Percentiles rank a stretch among this genome's conserved stretches.
Conservation (phyloP, 2,888 invertebrate genomes). For the Ophion ellenae region DNA sequence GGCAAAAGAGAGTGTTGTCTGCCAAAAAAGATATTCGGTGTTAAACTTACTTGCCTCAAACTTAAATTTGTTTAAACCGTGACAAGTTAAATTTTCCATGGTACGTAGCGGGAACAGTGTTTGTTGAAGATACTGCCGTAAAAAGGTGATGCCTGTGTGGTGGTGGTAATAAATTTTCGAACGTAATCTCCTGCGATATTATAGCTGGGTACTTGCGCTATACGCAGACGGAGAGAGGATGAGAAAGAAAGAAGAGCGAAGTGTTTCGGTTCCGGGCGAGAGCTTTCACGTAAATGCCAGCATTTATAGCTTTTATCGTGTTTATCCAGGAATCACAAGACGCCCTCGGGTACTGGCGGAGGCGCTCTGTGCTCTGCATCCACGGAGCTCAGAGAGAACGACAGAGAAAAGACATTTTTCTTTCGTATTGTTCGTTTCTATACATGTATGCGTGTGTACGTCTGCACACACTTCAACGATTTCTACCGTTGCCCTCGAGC, state of each 20-base stretch:
- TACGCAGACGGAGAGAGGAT: constrained; percentile 19
- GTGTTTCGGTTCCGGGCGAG: constrained; percentile 58
- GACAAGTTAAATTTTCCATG: constrained; percentile 32
- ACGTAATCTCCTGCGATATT: constrained; percentile 63
- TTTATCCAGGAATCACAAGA: constrained; percentile 67
- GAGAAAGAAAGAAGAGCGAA: constrained; percentile 32
- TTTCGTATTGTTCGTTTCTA: constrained; percentile 55
- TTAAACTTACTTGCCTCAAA: not conserved
- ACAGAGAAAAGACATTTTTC: constrained; percentile 63
- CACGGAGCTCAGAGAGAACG: constrained; percentile 37
- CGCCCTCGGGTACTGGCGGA: constrained; percentile 57
- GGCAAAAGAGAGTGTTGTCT: not conserved
- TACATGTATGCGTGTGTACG: not conserved
- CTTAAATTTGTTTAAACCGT: constrained; percentile 24
- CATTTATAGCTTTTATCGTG: constrained; percentile 68
- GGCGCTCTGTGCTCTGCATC: constrained; percentile 52
- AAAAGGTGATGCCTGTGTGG: constrained; percentile 42
- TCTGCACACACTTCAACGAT: constrained; percentile 9
- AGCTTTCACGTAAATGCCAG: constrained; percentile 62
- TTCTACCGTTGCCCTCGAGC: not conserved
- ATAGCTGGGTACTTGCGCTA: constrained; percentile 43
- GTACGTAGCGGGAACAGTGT: constrained; percentile 26
- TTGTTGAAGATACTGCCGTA: constrained; percentile 30
- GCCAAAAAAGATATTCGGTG: not conserved
- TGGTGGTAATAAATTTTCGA: constrained; percentile 61